Percentiles rank a stretch among this genome's conserved stretches.
These are phyloP conservation scores for Ariolimax columbianus DNA, from an alignment of 2,888 invertebrate species.

Conservation along the genomic window DNA sequence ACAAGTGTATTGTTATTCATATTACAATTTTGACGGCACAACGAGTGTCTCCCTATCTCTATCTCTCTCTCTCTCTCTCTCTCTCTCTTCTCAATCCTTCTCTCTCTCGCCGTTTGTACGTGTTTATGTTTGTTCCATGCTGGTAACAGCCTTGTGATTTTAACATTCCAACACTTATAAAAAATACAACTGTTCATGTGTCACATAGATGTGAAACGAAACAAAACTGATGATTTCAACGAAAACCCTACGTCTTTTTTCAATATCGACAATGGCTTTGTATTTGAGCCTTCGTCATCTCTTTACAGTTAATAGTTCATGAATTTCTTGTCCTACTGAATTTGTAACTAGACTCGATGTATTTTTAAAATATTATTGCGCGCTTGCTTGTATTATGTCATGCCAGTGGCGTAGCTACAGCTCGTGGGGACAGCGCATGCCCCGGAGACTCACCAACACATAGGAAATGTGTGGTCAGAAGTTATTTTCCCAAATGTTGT, in stretches of 20 bases:
- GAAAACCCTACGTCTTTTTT: background rate
- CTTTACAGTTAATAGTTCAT: background rate
- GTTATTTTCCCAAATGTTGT: no score
- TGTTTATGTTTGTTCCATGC: no score
- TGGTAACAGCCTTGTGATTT: conserved; percentile 15
- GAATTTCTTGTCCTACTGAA: no score
- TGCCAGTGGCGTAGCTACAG: no score
- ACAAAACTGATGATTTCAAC: conserved; percentile 19
- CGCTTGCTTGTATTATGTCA: no score
- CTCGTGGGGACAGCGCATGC: no score
- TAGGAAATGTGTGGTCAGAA: no score
- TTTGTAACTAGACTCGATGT: no score
- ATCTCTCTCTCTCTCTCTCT: no score
- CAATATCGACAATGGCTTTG: background rate
- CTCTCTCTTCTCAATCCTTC: no score
- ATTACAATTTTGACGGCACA: background rate
- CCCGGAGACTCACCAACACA: no score
- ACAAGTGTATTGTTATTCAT: background rate
- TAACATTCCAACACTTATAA: conserved; percentile 12
- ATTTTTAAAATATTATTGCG: no score
- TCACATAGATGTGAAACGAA: conserved; percentile 13
- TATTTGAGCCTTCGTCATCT: background rate
- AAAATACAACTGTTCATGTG: background rate
- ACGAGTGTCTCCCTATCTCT: background rate
- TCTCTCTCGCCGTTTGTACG: conserved; percentile 1